Evolutionary conservation across 2,797 vertebrate species (phyloP), one percentile per base, ranked within the genome.

Genomic region (Siniperca obscura): DNA sequence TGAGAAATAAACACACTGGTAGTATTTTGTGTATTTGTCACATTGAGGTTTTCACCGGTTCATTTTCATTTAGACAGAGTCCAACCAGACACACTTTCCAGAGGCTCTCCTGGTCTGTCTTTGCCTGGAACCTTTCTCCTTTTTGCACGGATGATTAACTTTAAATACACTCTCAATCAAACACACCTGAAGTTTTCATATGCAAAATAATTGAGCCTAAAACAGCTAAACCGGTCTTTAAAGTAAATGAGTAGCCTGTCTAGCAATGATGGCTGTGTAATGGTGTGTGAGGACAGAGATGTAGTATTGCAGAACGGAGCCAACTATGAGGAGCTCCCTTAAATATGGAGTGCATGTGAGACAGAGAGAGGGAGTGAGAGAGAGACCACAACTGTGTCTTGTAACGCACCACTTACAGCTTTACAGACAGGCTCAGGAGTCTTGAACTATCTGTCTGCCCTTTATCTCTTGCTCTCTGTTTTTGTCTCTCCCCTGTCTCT

Each of bases 181-280:
- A 80, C 82, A 56, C 14, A 62, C 64, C 55, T 81, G 73, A 71
- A 76, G 66, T 82, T 84, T 71, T 83, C 57, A 78, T 83, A 72
- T 76, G 84, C 78, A 72, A 71, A 85, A 84, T 75, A 87, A 83
- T 74, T 19, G 57, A 70, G 61, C 55, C 73, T 78, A 86, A 84
- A 90, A 66, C 62, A 21, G 42, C 62, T 34, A 65, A 72, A 82
- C 12, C 12, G 27, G 36, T 74, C n/a, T 65, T 83, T 74, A 83
- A 79, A 82, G 38, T 44, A 74, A 83, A 76, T 53, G 62, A 78
- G 68, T 22, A n/a, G 78, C 74, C 61, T 64, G 76, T 25, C 36
- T 60, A 40, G 68, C 46, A 46, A 72, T 46, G 72, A 89, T 85
- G 79, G 79, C 81, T 81, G 74, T 52, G 69, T 87, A 72, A 86